These are phyloP conservation scores for Teleiodes luculella DNA, from an alignment of 2,888 invertebrate genomes.

Conservation along the genomic window DNA sequence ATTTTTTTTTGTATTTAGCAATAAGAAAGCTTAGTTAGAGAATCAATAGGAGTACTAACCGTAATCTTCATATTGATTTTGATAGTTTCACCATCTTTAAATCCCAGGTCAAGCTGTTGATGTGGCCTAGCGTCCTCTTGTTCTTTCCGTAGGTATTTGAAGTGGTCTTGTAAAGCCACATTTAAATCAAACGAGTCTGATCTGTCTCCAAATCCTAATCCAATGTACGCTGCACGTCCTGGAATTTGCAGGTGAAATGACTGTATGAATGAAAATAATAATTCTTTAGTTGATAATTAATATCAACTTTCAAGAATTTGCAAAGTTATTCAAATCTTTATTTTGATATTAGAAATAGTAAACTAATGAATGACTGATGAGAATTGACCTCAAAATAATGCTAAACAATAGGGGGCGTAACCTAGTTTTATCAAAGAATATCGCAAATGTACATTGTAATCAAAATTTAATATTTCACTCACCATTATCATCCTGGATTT, in stretches of 20 bases:
- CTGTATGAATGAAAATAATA: no score
- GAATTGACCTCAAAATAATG: neutral
- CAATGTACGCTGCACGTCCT: constrained; percentile 95
- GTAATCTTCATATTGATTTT: constrained; percentile 99
- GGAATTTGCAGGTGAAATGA: no score
- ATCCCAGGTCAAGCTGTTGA: constrained; percentile 94
- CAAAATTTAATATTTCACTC: constrained; percentile 25
- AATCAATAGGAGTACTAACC: constrained; percentile 68
- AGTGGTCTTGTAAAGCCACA: constrained; percentile 98
- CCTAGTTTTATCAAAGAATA: neutral
- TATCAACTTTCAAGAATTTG: no score
- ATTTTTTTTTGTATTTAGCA: no score
- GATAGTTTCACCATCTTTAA: constrained; percentile 99
- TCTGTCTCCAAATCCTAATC: constrained; percentile 97
- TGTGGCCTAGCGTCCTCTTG: constrained; percentile 86
- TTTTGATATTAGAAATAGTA: no score
- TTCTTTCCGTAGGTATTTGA: constrained; percentile 95
- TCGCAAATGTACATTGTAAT: neutral
- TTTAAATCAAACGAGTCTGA: constrained; percentile 99
- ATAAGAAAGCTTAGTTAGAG: no score
- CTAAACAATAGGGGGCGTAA: constrained; percentile 12
- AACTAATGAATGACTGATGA: neutral
- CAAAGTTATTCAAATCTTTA: no score
- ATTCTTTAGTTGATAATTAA: no score
- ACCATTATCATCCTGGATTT: constrained; percentile 97